Base-by-base conservation (phyloP, 2,113 vertebrate species). In the Aleadryas rufinucha region DNA sequence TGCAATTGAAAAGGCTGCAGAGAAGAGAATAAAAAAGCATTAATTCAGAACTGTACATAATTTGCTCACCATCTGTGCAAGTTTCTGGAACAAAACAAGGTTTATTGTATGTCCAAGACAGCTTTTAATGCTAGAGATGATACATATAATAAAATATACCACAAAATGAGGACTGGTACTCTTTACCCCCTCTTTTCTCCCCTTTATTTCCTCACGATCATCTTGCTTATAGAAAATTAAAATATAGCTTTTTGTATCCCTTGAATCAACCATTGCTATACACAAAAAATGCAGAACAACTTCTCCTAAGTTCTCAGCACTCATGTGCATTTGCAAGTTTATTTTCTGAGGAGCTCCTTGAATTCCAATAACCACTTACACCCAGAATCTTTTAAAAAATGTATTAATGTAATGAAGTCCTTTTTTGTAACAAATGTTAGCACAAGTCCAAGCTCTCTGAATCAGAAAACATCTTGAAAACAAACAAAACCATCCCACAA, bases 21-120 rank as follows among this genome's bases (percentile, higher is more conserved):
- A 54, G 47, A 85, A 84, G 18, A 84, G 23, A 92, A 71, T 39
- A 81, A 84, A 76, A 71, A 84, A 54, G 18, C 65, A 69, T 83
- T 60, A 84, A 85, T 87, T 93, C 84, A 92, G 59, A 89, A 83
- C 28, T 74, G 76, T 63, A 93, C 76, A 87, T 88, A 87, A 63
- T 86, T 94, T 95, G 57, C 71, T 94, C 70, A 80, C 88, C 89
- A 94, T 94, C 95, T 96, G 88, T 68, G 89, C 65, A 60, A 90
- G 53, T 65, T 89, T 72, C 74, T 88, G 70, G 64, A 63, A 69
- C 8, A 56, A 57, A 88, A 44, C 31, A 65, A 76, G 23, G 19
- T 78, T 79, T 72, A 33, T 22, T 87, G 2, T 81, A 69, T 59
- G 49, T 39, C 45, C 75, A 81, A 76, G 24, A 35, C 44, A 78